Evolutionary conservation across 1,140 invertebrate genomes (phyloP).

Genomic region (Sycobia sp.): DNA sequence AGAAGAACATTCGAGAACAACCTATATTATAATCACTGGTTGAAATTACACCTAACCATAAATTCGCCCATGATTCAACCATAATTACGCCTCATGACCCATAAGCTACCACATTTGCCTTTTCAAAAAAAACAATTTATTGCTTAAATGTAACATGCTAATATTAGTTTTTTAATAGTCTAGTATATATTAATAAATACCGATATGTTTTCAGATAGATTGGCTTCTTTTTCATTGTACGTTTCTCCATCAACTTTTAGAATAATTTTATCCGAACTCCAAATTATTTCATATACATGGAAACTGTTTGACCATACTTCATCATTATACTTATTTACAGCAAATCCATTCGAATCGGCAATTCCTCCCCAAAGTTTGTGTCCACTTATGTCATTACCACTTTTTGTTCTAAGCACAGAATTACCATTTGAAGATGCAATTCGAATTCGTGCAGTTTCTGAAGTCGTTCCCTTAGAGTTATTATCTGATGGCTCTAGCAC

Average conservation of each 20-base stretch:
- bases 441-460: slow-evolving; percentile 38
- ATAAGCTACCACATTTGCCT: too few species aligned
- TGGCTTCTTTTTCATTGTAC: slow-evolving; percentile 55
- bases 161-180: too few species aligned
- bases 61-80: too few species aligned
- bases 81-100: too few species aligned
- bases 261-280: slow-evolving; percentile 60
- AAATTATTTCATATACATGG: slow-evolving; percentile 68
- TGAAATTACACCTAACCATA: too few species aligned
- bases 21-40: too few species aligned
- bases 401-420: slow-evolving; percentile 21
- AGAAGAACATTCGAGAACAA: too few species aligned
- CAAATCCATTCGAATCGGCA: not conserved
- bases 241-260: slow-evolving; percentile 64
- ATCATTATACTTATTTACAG: slow-evolving; percentile 33
- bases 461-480: not conserved
- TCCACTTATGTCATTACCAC: slow-evolving; percentile 41
- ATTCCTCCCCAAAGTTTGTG: slow-evolving; percentile 46
- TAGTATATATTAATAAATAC: slow-evolving; percentile 64
- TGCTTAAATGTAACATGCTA: too few species aligned
- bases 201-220: slow-evolving; percentile 72
- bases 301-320: slow-evolving; percentile 66
- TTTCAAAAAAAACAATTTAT: too few species aligned
- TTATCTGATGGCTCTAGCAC: slow-evolving; percentile 29
- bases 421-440: slow-evolving; percentile 50